Evolutionary conservation across 1,140 invertebrate genomes (phyloP).

Genomic region (Drosophila pallidifrons): DNA sequence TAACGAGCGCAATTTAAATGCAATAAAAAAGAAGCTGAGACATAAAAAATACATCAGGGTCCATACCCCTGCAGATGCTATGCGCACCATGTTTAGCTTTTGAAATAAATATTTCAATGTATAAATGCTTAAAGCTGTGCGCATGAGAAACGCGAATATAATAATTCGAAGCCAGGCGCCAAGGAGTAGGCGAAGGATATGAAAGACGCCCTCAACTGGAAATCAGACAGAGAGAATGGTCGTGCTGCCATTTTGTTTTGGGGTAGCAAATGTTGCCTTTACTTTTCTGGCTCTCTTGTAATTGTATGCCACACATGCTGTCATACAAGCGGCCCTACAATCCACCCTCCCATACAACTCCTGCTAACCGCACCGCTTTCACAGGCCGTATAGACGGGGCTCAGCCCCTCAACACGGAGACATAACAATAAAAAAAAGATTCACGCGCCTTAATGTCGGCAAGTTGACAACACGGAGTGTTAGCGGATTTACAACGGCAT

Average conservation of each 20-base stretch:
- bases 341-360: slow-evolving; percentile 20
- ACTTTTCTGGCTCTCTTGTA: slow-evolving; percentile 50
- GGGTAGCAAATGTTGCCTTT: slow-evolving; percentile 69
- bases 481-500: slow-evolving; percentile 69
- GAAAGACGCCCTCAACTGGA: slow-evolving; percentile 64
- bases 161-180: slow-evolving; percentile 70
- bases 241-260: slow-evolving; percentile 72
- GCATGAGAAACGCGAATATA: slow-evolving; percentile 79
- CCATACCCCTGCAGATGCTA: slow-evolving; percentile 19
- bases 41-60: slow-evolving; percentile 79
- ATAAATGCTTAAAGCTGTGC: slow-evolving; percentile 66
- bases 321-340: slow-evolving; percentile 52
- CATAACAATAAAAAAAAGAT: slow-evolving; percentile 77
- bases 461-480: slow-evolving; percentile 79
- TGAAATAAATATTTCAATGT: slow-evolving; percentile 75
- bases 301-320: slow-evolving; percentile 66
- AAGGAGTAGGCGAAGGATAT: slow-evolving; percentile 34
- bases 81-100: slow-evolving; percentile 51
- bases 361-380: background rate
- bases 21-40: slow-evolving; percentile 69
- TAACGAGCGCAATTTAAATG: slow-evolving; percentile 77
- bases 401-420: slow-evolving; percentile 56
- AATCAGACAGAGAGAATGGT: slow-evolving; percentile 65
- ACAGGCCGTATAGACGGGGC: background rate
- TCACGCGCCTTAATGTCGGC: slow-evolving; percentile 74